Percentiles rank a stretch among this genome's conserved stretches.
Conservation (phyloP, 2,888 invertebrate species). For the Morpho deidamia region DNA sequence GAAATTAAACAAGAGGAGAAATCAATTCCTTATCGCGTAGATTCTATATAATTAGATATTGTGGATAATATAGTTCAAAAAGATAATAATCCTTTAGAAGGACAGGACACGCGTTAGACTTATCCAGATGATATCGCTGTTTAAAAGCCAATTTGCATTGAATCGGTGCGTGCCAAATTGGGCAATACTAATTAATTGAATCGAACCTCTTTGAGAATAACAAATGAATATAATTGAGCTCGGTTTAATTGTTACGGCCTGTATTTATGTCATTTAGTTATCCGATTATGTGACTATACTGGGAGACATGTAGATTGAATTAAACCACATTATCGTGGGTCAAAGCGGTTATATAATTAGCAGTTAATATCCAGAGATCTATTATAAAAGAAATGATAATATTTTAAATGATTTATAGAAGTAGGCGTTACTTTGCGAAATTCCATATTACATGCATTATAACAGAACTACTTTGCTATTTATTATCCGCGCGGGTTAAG, state of each 20-base stretch:
- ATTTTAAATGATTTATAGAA: too few relatives aligned
- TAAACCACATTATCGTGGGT: too few relatives aligned
- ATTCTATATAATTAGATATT: not conserved
- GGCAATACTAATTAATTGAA: conserved; percentile 4
- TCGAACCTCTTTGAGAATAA: not conserved
- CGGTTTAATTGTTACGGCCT: not conserved
- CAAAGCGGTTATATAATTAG: too few relatives aligned
- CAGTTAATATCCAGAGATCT: too few relatives aligned
- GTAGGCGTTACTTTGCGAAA: too few relatives aligned
- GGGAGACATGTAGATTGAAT: too few relatives aligned
- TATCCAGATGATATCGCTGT: conserved; percentile 3
- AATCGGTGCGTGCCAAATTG: conserved; percentile 1
- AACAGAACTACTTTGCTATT: too few relatives aligned
- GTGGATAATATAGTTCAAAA: not conserved
- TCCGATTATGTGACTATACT: not conserved
- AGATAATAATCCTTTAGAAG: not conserved
- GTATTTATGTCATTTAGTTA: not conserved
- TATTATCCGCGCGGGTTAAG: too few relatives aligned
- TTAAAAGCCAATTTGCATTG: conserved; percentile 3
- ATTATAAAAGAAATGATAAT: too few relatives aligned
- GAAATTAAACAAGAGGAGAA: not conserved
- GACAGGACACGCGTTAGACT: not conserved
- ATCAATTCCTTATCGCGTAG: not conserved
- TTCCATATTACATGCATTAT: too few relatives aligned
- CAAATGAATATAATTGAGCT: not conserved